phyloP scores from a whole-genome alignment of 2,113 vertebrate species.

The Tachycineta bicolor region DNA sequence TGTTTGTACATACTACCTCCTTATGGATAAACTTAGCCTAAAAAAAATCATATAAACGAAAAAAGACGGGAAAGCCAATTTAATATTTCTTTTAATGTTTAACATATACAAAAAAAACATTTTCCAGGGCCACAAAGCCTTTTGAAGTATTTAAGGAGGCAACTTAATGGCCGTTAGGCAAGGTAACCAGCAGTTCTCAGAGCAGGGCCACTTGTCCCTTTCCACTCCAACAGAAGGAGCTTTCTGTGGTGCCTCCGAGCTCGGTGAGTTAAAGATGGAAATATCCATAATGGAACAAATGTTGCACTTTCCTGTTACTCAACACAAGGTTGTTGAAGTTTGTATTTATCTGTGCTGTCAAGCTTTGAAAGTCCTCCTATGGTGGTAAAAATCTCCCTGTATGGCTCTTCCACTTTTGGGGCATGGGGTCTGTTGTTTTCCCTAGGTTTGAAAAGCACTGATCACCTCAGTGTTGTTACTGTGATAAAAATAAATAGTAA shows the following conservation, averaged over 20 bases:
- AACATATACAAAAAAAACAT: background rate
- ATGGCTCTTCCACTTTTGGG: background rate
- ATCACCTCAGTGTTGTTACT: background rate
- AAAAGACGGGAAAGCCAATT: accelerated
- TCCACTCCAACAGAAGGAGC: background rate
- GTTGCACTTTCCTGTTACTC: background rate
- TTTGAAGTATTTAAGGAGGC: background rate
- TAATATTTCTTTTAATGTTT: background rate
- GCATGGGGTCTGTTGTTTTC: background rate
- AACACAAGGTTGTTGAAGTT: background rate
- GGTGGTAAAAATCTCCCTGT: background rate
- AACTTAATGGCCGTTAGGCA: background rate
- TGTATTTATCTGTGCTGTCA: background rate
- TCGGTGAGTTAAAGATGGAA: background rate
- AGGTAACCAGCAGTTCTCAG: background rate
- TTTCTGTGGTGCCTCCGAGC: background rate
- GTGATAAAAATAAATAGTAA: constrained; percentile 44
- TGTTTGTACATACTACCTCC: background rate
- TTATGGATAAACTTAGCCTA: background rate
- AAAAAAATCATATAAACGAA: background rate
- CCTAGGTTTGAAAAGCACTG: background rate
- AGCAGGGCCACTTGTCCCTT: background rate
- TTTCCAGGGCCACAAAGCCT: background rate
- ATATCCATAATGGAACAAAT: background rate
- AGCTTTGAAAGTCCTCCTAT: background rate